Conservation (phyloP, 2,888 invertebrate genomes). For the Sclerodermus sp. region DNA sequence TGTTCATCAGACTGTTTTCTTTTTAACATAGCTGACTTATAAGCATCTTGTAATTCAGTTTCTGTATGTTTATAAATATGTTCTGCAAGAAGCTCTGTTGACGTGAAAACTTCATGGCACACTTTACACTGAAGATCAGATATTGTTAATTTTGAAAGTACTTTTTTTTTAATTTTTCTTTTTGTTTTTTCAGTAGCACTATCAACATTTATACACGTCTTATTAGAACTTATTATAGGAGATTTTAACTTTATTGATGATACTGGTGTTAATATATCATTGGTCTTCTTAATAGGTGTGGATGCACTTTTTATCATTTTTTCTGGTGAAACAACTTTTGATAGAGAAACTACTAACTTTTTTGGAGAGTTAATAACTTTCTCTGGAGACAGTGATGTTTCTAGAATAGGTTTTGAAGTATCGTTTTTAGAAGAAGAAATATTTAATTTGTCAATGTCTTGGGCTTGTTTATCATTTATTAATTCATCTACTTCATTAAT, state of each 20-base stretch:
- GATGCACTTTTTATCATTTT: too few species aligned
- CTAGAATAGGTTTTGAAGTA: too few species aligned
- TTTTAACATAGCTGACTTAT: slow-evolving; percentile 14
- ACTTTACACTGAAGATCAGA: slow-evolving; percentile 32
- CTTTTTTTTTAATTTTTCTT: neutral
- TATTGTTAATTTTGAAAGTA: neutral
- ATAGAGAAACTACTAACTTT: too few species aligned
- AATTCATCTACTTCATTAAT: too few species aligned
- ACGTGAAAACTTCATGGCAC: slow-evolving; percentile 31
- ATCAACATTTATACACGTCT: slow-evolving; percentile 3
- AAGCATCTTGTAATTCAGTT: slow-evolving; percentile 36
- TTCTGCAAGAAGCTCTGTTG: slow-evolving; percentile 29
- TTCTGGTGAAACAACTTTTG: too few species aligned
- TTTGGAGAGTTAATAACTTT: too few species aligned
- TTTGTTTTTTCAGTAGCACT: neutral
- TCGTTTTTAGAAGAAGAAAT: too few species aligned
- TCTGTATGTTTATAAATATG: slow-evolving; percentile 43
- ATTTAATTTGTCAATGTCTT: too few species aligned
- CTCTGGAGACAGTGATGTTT: too few species aligned
- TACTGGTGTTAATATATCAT: neutral
- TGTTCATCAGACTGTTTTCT: too few species aligned
- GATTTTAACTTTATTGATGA: neutral
- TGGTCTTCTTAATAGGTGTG: neutral
- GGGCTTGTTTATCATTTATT: too few species aligned
- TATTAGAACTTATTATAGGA: slow-evolving; percentile 2